Evolutionary conservation across 2,797 vertebrate species (phyloP).

Genomic region (Ptychadena robeensis): DNA sequence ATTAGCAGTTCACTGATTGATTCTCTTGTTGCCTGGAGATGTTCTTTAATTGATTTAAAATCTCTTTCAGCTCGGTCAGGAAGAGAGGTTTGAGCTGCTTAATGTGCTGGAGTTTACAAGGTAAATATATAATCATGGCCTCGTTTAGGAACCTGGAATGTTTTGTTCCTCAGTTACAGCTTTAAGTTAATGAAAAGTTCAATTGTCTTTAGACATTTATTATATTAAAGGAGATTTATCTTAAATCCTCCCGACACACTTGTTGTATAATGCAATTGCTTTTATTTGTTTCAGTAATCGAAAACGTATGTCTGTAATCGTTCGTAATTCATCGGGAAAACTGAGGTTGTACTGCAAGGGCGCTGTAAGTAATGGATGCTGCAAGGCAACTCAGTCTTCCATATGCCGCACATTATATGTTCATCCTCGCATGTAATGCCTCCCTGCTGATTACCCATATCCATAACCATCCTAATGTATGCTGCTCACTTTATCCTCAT

Average conservation of each 20-base stretch:
- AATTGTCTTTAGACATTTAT: neutral
- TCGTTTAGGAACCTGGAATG: neutral
- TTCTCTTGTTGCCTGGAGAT: neutral
- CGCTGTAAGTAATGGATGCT: slow-evolving; percentile 85
- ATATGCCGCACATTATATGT: neutral
- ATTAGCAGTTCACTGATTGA: neutral
- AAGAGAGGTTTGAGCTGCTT: slow-evolving; percentile 92
- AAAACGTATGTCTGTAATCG: slow-evolving; percentile 99
- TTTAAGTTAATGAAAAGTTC: neutral
- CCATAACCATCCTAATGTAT: no score
- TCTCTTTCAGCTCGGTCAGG: slow-evolving; percentile 81
- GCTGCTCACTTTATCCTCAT: no score
- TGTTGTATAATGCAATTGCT: neutral
- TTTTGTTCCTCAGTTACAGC: neutral
- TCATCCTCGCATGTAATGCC: neutral
- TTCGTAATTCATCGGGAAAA: slow-evolving; percentile 93
- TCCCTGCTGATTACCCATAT: no score
- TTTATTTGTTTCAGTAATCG: slow-evolving; percentile 80
- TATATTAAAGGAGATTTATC: neutral
- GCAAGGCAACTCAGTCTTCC: slow-evolving; percentile 22
- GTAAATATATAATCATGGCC: slow-evolving; percentile 65
- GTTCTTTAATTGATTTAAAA: slow-evolving; percentile 24
- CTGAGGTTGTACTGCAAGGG: slow-evolving; percentile 99
- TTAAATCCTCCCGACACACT: neutral
- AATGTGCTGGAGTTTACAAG: slow-evolving; percentile 97